phyloP scores from a whole-genome alignment of 2,888 invertebrate genomes.

The Latrodectus hesperus region DNA sequence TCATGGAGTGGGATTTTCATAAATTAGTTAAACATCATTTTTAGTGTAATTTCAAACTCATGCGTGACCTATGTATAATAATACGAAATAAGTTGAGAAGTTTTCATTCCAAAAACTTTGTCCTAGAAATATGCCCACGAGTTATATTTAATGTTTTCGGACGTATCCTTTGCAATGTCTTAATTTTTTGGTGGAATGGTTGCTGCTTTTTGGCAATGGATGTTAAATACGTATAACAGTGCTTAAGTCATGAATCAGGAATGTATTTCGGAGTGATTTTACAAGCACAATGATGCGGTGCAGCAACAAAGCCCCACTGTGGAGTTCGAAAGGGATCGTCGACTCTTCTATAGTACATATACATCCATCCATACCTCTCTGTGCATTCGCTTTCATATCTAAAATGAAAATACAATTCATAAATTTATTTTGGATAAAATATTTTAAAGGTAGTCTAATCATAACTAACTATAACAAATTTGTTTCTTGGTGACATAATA shows the following conservation, averaged over 20 bases:
- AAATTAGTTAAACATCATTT: too few relatives aligned
- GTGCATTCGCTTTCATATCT: slow-evolving; percentile 71
- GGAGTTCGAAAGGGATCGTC: slow-evolving; percentile 67
- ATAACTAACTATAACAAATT: too few relatives aligned
- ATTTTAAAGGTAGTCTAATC: too few relatives aligned
- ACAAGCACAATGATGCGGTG: slow-evolving; percentile 73
- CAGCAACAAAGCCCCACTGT: slow-evolving; percentile 72
- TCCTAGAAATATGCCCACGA: too few relatives aligned
- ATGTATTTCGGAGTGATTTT: slow-evolving; percentile 72
- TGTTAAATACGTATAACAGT: slow-evolving; percentile 2
- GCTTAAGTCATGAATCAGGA: slow-evolving; percentile 58
- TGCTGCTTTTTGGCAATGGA: slow-evolving; percentile 25
- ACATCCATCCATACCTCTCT: slow-evolving; percentile 71
- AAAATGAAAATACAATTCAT: slow-evolving; percentile 8
- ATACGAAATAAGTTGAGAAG: too few relatives aligned
- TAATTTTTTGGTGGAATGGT: slow-evolving; percentile 36
- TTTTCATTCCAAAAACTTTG: too few relatives aligned
- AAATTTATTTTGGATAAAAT: too few relatives aligned
- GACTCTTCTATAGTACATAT: slow-evolving; percentile 70
- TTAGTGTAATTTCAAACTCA: too few relatives aligned
- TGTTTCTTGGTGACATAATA: too few relatives aligned
- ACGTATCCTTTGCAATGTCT: background rate
- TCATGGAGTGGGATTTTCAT: too few relatives aligned
- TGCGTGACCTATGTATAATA: too few relatives aligned
- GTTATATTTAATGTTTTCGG: too few relatives aligned